phyloP scores from a whole-genome alignment of 2,888 invertebrate genomes.

The Oegoconia quadripuncta region DNA sequence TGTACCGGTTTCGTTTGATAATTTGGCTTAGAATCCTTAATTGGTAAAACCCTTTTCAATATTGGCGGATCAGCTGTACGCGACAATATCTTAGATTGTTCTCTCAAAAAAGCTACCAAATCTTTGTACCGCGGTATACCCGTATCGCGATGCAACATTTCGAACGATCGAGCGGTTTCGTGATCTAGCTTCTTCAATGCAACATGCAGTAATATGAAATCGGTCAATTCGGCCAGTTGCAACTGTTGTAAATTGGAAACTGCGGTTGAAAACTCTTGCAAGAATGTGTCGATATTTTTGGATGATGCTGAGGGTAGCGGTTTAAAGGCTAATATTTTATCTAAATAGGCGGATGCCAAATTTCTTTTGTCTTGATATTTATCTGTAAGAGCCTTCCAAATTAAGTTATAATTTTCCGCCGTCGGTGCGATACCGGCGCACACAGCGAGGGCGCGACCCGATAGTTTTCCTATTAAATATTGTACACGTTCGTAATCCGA shows the following conservation, averaged over 20 bases:
- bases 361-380: slow-evolving; percentile 2
- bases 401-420: not conserved
- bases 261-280: not conserved
- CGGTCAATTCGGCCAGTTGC: not conserved
- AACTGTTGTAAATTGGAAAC: not conserved
- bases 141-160: too few relatives aligned
- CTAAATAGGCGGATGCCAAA: not conserved
- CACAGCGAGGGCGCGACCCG: not conserved
- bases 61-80: too few relatives aligned
- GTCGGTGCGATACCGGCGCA: not conserved
- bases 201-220: not conserved
- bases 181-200: not conserved
- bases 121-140: too few relatives aligned
- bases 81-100: too few relatives aligned
- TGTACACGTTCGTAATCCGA: not conserved
- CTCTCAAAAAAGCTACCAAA: too few relatives aligned
- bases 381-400: not conserved
- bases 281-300: not conserved
- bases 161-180: not conserved
- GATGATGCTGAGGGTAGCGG: not conserved
- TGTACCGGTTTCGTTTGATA: too few relatives aligned
- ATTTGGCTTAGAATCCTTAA: too few relatives aligned
- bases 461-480: not conserved
- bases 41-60: too few relatives aligned
- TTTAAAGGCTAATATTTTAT: slow-evolving; percentile 1